Evolutionary conservation across 92 coral and sea anemone genomes (phyloP), one percentile per base, ranked within the genome.

Genomic region (Paramuricea clavata): DNA sequence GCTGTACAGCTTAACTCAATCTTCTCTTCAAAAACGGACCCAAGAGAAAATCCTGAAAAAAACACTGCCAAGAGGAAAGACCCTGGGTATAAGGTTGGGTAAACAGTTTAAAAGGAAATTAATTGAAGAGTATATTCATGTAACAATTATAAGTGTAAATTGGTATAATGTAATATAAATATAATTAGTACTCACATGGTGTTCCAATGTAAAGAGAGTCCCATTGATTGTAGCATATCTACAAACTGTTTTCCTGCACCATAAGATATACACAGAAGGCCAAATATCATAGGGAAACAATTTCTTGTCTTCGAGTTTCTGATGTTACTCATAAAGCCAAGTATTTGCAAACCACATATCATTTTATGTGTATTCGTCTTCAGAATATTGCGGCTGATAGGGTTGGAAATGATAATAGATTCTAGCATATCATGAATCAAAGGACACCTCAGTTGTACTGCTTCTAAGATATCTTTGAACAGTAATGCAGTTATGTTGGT

Each of bases 151-250:
- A 16, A 19, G n/a, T n/a, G n/a, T n/a, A n/a, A n/a, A n/a, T n/a
- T n/a, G n/a, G n/a, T n/a, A n/a, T n/a, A 21, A 61, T 61, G 6
- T 28, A 10, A 16, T 5, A 26, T 26, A 10, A 26, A 16, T 62
- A 10, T 26, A 10, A 62, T n/a, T 49, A 4, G 33, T 64, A 86
- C 91, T 91, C 73, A 87, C 93, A 91, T 59, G 0, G 91, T 91
- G 67, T 87, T 62, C 91, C 89, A 91, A 52, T 87, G 91, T 33
- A 87, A 39, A 56, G 86, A 82, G 35, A 87, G 73, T 33, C 93
- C 93, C 85, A 91, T 82, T 34, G 91, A 76, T 27, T 85, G 88
- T 43, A 90, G 81, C 93, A 90, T 90, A 76, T 86, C 77, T n/a
- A 87, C 57, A 39, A 90, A 86, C 49, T 86, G 85, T 61, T 90